Conservation (phyloP, 2,888 invertebrate genomes). For the Pandemis corylana region DNA sequence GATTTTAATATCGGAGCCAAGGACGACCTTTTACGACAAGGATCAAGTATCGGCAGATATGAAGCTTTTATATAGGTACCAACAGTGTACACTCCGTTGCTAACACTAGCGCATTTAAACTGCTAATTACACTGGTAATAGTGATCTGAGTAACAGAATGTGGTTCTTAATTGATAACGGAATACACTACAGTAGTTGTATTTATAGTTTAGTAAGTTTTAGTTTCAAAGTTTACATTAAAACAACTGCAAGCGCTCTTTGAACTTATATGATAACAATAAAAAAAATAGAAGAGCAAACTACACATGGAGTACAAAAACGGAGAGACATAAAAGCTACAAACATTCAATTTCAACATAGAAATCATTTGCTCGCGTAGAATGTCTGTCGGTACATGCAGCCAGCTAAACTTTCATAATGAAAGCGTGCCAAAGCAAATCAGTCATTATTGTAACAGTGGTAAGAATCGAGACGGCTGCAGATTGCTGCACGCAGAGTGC, state of each 20-base stretch:
- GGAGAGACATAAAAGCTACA: constrained; percentile 22
- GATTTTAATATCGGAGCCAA: not conserved
- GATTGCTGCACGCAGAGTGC: constrained; percentile 59
- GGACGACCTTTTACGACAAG: not conserved
- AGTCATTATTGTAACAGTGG: constrained; percentile 46
- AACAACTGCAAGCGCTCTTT: too few relatives aligned
- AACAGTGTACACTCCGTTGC: not conserved
- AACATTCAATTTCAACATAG: constrained; percentile 61
- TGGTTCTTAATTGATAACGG: too few relatives aligned
- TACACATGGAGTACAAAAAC: not conserved
- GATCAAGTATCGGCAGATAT: not conserved
- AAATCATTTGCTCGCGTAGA: constrained; percentile 67
- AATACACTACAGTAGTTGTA: too few relatives aligned
- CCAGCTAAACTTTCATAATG: constrained; percentile 45
- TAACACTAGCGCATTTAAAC: not conserved
- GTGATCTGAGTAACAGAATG: too few relatives aligned
- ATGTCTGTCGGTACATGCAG: constrained; percentile 60
- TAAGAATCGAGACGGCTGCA: constrained; percentile 52
- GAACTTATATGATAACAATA: too few relatives aligned
- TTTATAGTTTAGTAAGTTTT: too few relatives aligned
- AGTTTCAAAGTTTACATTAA: too few relatives aligned
- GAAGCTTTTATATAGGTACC: not conserved
- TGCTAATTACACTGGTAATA: too few relatives aligned
- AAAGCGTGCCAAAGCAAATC: constrained; percentile 48
- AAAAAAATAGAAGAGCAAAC: not conserved